Evolutionary conservation across 1,140 invertebrate species (phyloP).

Genomic region (Sipha flava): DNA sequence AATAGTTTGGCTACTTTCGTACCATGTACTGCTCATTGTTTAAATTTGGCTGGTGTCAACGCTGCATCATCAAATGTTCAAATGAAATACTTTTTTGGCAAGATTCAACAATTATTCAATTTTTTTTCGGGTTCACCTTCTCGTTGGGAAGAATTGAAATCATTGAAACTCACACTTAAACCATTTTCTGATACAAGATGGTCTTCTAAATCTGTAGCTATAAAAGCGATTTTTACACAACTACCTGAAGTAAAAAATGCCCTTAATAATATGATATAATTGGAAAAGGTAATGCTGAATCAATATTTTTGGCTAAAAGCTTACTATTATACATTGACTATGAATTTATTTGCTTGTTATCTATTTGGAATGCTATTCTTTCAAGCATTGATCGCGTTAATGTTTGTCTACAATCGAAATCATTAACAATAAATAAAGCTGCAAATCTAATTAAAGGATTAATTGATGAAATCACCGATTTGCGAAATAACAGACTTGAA

Average conservation of each 20-base stretch:
- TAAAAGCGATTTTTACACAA: not conserved
- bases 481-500: not conserved
- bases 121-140: not conserved
- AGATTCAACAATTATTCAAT: not conserved
- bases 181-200: not conserved
- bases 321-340: not conserved
- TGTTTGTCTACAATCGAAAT: not conserved
- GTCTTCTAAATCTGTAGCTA: not conserved
- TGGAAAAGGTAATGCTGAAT: not conserved
- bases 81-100: not conserved
- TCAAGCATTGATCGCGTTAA: not conserved
- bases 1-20: not conserved
- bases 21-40: slow-evolving; percentile 2
- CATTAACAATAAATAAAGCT: not conserved
- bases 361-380: not conserved
- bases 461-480: not conserved
- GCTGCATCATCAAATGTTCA: slow-evolving; percentile 2
- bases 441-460: not conserved
- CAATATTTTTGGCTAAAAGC: not conserved
- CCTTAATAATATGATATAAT: not conserved
- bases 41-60: slow-evolving; percentile 10
- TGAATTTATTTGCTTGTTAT: not conserved
- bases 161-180: not conserved
- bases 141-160: not conserved
- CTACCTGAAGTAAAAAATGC: not conserved